phyloP scores from a whole-genome alignment of 2,888 invertebrate species.

The Danaus chrysippus region DNA sequence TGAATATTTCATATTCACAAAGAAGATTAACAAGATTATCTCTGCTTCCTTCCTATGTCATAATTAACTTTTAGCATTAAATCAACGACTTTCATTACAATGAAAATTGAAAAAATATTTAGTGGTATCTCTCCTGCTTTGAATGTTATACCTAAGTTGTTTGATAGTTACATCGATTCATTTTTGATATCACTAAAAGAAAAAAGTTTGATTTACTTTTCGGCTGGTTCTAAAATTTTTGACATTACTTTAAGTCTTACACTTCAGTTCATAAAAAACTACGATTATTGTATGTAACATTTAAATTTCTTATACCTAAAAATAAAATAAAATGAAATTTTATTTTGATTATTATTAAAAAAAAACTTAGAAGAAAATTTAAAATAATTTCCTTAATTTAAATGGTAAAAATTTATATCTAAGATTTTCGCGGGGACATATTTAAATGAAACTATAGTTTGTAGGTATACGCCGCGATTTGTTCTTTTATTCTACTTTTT shows the following conservation, averaged over 20 bases:
- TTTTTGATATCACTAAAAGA: constrained; percentile 53
- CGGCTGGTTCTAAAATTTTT: constrained; percentile 60
- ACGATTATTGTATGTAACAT: not conserved
- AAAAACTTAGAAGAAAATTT: too few relatives aligned
- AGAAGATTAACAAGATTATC: constrained; percentile 53
- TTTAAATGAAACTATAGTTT: too few relatives aligned
- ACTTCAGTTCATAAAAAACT: not conserved
- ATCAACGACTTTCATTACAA: not conserved
- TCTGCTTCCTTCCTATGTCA: constrained; percentile 31
- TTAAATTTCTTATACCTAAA: not conserved
- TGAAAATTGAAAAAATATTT: too few relatives aligned
- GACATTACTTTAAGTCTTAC: constrained; percentile 43
- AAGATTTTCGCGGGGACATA: too few relatives aligned
- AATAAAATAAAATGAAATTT: too few relatives aligned
- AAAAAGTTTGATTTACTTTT: constrained; percentile 64
- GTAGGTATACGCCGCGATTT: too few relatives aligned
- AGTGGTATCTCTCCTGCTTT: constrained; percentile 38
- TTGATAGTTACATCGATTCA: constrained; percentile 59
- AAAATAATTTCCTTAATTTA: too few relatives aligned
- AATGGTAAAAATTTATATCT: too few relatives aligned
- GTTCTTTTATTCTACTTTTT: too few relatives aligned
- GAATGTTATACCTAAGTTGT: constrained; percentile 51
- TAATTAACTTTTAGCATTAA: constrained; percentile 21
- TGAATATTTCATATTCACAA: constrained; percentile 68
- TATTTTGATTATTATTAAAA: too few relatives aligned